Evolutionary conservation across 2,797 vertebrate genomes (phyloP).

Genomic region (Labroides dimidiatus): DNA sequence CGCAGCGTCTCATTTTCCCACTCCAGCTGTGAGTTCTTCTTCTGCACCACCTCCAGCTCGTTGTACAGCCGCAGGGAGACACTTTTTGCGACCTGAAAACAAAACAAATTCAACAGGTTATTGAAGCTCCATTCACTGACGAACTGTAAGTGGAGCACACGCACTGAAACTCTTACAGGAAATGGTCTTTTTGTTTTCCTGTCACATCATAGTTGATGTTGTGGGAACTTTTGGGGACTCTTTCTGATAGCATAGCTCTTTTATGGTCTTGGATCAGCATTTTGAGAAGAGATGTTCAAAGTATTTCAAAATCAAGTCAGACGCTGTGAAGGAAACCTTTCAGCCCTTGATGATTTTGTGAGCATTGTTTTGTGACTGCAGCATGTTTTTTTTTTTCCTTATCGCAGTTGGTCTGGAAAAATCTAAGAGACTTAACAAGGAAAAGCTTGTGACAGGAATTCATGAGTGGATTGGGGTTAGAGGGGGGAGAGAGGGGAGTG

Average conservation of each 20-base stretch:
- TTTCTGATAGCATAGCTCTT: too few relatives aligned
- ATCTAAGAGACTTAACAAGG: conserved; percentile 44
- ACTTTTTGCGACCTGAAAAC: conserved; percentile 92
- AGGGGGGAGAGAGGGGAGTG: conserved; percentile 8
- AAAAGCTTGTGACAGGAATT: conserved; percentile 66
- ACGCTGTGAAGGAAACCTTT: conserved; percentile 2
- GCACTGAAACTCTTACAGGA: not conserved
- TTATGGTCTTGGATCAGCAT: too few relatives aligned
- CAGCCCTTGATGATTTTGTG: not conserved
- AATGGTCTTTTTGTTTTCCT: too few relatives aligned
- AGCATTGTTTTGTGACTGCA: conserved; percentile 7
- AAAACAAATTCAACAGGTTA: conserved; percentile 23
- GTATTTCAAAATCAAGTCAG: too few relatives aligned
- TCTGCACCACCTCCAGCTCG: conserved; percentile 92
- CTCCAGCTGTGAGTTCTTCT: conserved; percentile 91
- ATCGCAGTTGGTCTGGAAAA: conserved; percentile 36
- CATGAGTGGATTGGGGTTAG: conserved; percentile 28
- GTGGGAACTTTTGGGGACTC: too few relatives aligned
- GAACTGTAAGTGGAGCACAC: not conserved
- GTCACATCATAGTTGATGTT: too few relatives aligned
- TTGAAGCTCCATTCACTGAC: not conserved
- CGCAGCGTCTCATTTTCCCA: conserved; percentile 93
- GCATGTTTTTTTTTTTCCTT: not conserved
- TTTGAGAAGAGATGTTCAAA: too few relatives aligned
- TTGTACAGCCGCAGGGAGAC: conserved; percentile 94